Conservation (phyloP, 2,888 invertebrate species). For the Melieria omissa region DNA sequence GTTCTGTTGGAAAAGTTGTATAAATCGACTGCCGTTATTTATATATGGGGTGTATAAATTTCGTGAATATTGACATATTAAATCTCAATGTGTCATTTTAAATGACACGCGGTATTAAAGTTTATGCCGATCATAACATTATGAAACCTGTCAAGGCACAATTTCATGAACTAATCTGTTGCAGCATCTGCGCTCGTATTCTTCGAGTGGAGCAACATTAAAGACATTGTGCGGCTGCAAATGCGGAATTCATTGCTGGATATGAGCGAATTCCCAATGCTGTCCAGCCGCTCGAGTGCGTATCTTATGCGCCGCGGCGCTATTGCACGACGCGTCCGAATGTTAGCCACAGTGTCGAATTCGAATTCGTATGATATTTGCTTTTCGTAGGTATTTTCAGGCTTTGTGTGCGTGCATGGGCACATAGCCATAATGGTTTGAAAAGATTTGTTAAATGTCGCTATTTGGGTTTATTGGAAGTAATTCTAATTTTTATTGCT, state of each 20-base stretch:
- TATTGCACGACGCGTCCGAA: too few species aligned
- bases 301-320: too few species aligned
- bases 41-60: conserved; percentile 54
- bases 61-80: conserved; percentile 62
- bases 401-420: too few species aligned
- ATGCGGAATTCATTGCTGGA: too few species aligned
- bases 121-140: conserved; percentile 45
- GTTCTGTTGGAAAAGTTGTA: conserved; percentile 39
- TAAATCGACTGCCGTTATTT: conserved; percentile 39
- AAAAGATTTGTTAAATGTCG: conserved; percentile 63
- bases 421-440: conserved; percentile 48
- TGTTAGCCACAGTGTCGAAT: too few species aligned
- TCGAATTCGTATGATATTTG: background rate
- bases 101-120: conserved; percentile 57
- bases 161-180: conserved; percentile 42
- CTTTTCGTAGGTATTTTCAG: conserved; percentile 34
- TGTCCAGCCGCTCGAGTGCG: too few species aligned
- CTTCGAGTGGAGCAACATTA: background rate
- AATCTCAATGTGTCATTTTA: conserved; percentile 61
- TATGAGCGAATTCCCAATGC: too few species aligned
- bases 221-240: background rate
- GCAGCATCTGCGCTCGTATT: conserved; percentile 9
- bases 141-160: conserved; percentile 45
- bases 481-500: conserved; percentile 61
- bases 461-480: conserved; percentile 62